phyloP scores from a whole-genome alignment of 2,113 vertebrate genomes.

The Actinemys pallida region DNA sequence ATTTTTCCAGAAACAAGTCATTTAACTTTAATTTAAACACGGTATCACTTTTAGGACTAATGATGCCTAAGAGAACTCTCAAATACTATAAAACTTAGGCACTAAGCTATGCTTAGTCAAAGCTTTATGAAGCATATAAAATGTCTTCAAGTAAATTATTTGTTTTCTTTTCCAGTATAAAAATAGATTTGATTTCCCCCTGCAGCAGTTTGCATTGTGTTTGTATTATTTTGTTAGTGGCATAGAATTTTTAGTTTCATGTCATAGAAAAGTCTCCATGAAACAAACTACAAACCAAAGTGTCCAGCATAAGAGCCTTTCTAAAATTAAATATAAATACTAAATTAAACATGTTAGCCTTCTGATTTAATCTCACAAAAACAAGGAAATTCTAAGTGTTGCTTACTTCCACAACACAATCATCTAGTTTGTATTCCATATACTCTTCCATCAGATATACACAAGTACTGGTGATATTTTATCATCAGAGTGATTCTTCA shows the following conservation, averaged over 20 bases:
- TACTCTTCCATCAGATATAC: fast-evolving
- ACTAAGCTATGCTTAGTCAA: background rate
- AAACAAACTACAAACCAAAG: background rate
- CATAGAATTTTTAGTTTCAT: background rate
- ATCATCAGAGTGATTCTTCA: background rate
- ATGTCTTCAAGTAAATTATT: background rate
- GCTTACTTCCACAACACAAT: background rate
- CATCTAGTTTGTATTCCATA: background rate
- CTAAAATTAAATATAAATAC: background rate
- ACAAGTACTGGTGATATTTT: background rate
- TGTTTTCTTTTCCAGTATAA: background rate
- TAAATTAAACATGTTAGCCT: fast-evolving
- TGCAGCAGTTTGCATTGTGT: background rate
- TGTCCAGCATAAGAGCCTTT: fast-evolving
- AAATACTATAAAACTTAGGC: background rate
- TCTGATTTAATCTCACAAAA: background rate
- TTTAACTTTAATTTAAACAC: background rate
- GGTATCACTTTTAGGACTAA: background rate
- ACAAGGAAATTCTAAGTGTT: fast-evolving
- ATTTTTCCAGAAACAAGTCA: background rate
- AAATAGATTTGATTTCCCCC: background rate
- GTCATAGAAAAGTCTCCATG: background rate
- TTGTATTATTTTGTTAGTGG: background rate
- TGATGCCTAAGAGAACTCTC: background rate
- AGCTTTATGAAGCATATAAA: background rate